These are phyloP conservation scores for Lepisosteus osseus DNA, from an alignment of 2,113 vertebrate genomes.

Conservation along the genomic window DNA sequence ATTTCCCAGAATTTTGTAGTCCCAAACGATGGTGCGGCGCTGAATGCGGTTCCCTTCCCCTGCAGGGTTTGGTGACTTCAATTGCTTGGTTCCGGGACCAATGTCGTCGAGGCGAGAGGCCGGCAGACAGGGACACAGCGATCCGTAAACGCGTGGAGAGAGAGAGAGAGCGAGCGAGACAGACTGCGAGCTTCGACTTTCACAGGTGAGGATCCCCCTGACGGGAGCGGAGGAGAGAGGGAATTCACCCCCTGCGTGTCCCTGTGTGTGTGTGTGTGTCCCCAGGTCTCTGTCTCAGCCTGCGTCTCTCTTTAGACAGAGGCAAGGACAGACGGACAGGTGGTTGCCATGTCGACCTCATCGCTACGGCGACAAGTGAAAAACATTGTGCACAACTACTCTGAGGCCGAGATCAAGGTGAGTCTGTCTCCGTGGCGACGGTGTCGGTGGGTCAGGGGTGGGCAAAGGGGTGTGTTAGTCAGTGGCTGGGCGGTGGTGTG, in stretches of 20 bases:
- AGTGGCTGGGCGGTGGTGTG: too few relatives aligned
- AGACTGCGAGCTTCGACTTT: constrained; percentile 40
- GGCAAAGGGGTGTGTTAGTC: too few relatives aligned
- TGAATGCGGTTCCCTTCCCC: constrained; percentile 21
- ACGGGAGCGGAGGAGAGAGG: not conserved
- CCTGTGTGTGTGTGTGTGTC: not conserved
- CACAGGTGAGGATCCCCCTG: not conserved
- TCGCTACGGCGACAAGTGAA: constrained; percentile 87
- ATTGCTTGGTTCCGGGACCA: constrained; percentile 50
- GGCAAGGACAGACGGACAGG: constrained; percentile 52
- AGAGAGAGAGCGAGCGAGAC: constrained; percentile 29
- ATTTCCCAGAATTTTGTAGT: too few relatives aligned
- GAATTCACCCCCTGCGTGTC: constrained; percentile 1
- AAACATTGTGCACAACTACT: constrained; percentile 92
- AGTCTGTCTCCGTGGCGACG: not conserved
- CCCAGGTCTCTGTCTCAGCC: constrained; percentile 28
- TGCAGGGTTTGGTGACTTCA: constrained; percentile 35
- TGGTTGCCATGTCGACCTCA: constrained; percentile 85
- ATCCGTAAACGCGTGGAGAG: constrained; percentile 51
- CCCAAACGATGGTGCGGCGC: not conserved
- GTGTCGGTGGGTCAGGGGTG: too few relatives aligned
- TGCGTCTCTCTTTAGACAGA: constrained; percentile 44
- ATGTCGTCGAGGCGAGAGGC: constrained; percentile 64
- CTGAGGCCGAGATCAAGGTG: constrained; percentile 91
- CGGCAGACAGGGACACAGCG: constrained; percentile 52